Percentiles rank a stretch among this genome's conserved stretches.
Evolutionary conservation across 2,888 invertebrate species (phyloP).

Genomic region (Diaprepes abbreviatus): DNA sequence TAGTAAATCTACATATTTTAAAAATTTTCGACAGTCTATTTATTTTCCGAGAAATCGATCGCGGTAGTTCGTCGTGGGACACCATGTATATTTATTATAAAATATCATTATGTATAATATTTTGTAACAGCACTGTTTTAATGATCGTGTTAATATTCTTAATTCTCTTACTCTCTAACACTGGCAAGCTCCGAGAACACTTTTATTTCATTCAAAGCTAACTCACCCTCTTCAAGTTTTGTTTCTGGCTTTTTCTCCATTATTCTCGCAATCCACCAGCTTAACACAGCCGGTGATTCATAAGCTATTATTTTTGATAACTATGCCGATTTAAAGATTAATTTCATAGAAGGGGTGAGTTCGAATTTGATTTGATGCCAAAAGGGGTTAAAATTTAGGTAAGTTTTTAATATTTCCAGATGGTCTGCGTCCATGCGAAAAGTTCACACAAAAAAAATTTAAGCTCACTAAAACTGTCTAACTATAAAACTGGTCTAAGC

Average conservation of each 20-base stretch:
- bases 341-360: conserved; percentile 39
- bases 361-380: conserved; percentile 17
- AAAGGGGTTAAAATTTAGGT: conserved; percentile 23
- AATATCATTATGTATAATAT: no score
- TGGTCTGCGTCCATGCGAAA: no score
- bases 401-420: no score
- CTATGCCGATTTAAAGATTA: conserved; percentile 44
- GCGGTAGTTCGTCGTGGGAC: no score
- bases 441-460: no score
- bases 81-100: no score
- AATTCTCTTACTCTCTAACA: neutral
- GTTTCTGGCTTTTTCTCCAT: conserved; percentile 32
- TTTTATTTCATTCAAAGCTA: neutral
- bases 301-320: conserved; percentile 46
- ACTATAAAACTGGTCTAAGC: no score
- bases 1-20: no score
- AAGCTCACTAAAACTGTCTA: no score
- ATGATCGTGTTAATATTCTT: neutral
- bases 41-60: no score
- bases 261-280: conserved; percentile 23
- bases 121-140: neutral
- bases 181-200: neutral
- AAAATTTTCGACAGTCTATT: no score
- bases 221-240: conserved; percentile 28
- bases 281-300: conserved; percentile 39